These are phyloP conservation scores for Meiosimyza decipiens DNA, from an alignment of 2,888 invertebrate genomes.

Conservation along the genomic window DNA sequence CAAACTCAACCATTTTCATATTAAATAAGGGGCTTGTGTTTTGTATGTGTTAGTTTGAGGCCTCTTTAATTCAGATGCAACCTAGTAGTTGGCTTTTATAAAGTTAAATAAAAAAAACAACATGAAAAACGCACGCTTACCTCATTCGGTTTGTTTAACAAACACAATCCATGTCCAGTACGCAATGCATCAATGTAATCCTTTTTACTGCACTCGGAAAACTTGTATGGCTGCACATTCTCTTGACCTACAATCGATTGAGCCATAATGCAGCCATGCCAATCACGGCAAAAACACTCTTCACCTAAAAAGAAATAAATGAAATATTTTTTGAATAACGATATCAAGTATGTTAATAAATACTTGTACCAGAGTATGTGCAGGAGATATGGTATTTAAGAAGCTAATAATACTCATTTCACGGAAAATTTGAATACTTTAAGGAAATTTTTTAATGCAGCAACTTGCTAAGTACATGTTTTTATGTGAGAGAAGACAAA, in stretches of 20 bases:
- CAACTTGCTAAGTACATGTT: no score
- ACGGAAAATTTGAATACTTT: no score
- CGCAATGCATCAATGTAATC: slow-evolving; percentile 90
- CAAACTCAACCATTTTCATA: no score
- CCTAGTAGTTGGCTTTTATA: background rate
- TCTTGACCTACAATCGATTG: slow-evolving; percentile 91
- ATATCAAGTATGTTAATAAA: no score
- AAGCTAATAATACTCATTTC: no score
- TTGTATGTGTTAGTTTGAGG: background rate
- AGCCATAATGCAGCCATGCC: slow-evolving; percentile 97
- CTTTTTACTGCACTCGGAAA: slow-evolving; percentile 93
- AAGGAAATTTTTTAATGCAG: no score
- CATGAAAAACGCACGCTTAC: slow-evolving; percentile 67
- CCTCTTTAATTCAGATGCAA: slow-evolving; percentile 22
- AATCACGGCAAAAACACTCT: slow-evolving; percentile 90
- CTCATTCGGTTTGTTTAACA: slow-evolving; percentile 95
- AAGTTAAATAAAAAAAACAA: background rate
- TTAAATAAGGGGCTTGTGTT: slow-evolving; percentile 19
- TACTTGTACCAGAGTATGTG: no score
- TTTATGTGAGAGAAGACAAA: no score
- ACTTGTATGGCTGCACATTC: slow-evolving; percentile 95
- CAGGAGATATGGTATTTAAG: no score
- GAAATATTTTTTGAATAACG: no score
- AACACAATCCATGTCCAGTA: slow-evolving; percentile 89
- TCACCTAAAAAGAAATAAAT: slow-evolving; percentile 68